A percentile compares a stretch with the other conserved stretches of the same genome.
Evolutionary conservation across 2,888 invertebrate genomes (phyloP).

Genomic region (Acronicta psi): DNA sequence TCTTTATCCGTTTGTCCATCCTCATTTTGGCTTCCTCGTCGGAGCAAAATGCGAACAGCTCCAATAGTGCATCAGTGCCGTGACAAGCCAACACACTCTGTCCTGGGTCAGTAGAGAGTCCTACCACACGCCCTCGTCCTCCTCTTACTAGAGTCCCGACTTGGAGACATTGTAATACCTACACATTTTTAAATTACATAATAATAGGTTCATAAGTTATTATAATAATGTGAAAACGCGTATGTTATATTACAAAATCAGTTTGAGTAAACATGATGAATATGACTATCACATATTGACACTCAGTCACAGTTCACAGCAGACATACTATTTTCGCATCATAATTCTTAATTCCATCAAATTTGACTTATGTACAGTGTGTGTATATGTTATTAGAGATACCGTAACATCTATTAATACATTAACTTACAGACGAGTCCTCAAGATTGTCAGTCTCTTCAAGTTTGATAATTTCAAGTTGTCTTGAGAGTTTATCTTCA

Average conservation of each 20-base stretch:
- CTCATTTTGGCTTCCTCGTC: conserved; percentile 92
- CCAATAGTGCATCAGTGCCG: conserved; percentile 94
- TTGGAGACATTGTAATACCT: conserved; percentile 92
- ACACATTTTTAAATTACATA: conserved; percentile 22
- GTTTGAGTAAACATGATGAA: no score
- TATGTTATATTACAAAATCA: no score
- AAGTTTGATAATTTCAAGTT: conserved; percentile 84
- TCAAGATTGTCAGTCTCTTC: conserved; percentile 88
- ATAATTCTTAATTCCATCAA: no score
- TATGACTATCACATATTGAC: no score
- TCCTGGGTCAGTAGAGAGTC: conserved; percentile 92
- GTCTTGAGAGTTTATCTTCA: conserved; percentile 83
- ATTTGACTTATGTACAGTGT: no score
- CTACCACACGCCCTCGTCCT: conserved; percentile 94
- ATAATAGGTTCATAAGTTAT: no score
- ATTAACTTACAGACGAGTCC: conserved; percentile 89
- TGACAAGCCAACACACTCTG: conserved; percentile 94
- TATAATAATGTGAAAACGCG: no score
- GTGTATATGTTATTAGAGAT: no score
- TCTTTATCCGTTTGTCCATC: conserved; percentile 93
- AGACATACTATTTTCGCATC: no score
- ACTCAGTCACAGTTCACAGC: no score
- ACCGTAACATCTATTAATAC: no score
- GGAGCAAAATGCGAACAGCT: conserved; percentile 94
- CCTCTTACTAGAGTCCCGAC: conserved; percentile 94